These are phyloP conservation scores for Yponomeuta sedellus DNA, from an alignment of 2,888 invertebrate species.

Conservation along the genomic window DNA sequence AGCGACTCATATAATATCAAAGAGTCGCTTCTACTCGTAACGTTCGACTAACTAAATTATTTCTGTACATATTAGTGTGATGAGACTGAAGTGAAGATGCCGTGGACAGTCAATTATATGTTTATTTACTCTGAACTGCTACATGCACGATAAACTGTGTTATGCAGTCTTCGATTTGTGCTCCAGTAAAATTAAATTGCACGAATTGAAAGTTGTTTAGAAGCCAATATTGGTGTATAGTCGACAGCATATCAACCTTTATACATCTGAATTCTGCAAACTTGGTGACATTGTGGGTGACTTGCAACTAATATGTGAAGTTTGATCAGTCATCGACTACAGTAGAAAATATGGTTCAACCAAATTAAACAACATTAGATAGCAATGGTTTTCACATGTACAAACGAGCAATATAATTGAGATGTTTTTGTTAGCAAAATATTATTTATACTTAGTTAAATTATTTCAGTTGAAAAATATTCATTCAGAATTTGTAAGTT, in stretches of 20 bases:
- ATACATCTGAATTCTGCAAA: neutral
- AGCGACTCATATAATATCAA: slow-evolving; percentile 67
- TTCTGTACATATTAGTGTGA: slow-evolving; percentile 73
- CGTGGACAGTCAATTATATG: slow-evolving; percentile 54
- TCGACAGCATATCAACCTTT: neutral
- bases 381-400: neutral
- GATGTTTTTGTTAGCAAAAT: neutral
- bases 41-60: slow-evolving; percentile 52
- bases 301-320: neutral
- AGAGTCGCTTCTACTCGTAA: slow-evolving; percentile 83
- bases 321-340: neutral
- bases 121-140: slow-evolving; percentile 56
- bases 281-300: neutral
- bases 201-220: neutral
- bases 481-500: slow-evolving; percentile 15
- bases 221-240: neutral
- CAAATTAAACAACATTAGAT: neutral
- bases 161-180: neutral
- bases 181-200: neutral
- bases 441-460: neutral
- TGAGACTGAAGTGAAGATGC: slow-evolving; percentile 71
- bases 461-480: slow-evolving; percentile 6
- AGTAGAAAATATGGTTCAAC: neutral
- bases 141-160: slow-evolving; percentile 27
- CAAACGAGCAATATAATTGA: neutral